Evolutionary conservation across 2,797 vertebrate genomes (phyloP), one percentile per base, ranked within the genome.

Genomic region (Pipistrellus kuhlii): DNA sequence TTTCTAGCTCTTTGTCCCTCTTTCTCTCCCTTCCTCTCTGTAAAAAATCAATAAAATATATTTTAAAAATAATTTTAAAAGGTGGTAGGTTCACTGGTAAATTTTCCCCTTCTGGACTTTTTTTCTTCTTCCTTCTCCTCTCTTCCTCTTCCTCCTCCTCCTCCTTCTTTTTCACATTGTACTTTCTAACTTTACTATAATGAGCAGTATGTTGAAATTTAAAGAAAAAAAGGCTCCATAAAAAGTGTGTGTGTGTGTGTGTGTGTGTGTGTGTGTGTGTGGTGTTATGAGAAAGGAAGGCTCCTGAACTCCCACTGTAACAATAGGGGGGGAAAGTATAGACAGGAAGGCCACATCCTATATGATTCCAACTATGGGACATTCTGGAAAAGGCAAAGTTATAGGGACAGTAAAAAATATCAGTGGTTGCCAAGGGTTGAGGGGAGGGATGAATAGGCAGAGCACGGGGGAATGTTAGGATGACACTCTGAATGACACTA

Each of bases 121-220:
- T 83, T 82, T 44, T 35, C 30, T 3, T n/a, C 13, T 10, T 46
- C 7, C 15, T 59, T 59, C 11, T 59, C 57, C 57, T 27, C 25
- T 2, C 9, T 25, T 59, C 59, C 11, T 46, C 11, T 4, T 72
- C n/a, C 30, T 69, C 4, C 10, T 44, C 59, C 7, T 48, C 7
- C 6, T 73, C 32, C 48, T 71, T 8, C 35, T 68, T 17, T 11
- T 73, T 35, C 11, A 32, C 23, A 75, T 71, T 44, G 15, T 92
- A 81, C 38, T 94, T 83, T 62, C 59, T 15, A 80, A 59, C 66
- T 90, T 87, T 91, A 35, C 17, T 91, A 12, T 69, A 72, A 75
- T 73, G 55, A 94, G 25, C 2, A 75, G 2, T 55, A 73, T 14
- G 17, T 15, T 86, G 55, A 92, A 93, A 85, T 53, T 17, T 88